A percentile compares a stretch with the other conserved stretches of the same genome.
Conservation (phyloP, 1,140 invertebrate species). For the Hermetia illucens region DNA sequence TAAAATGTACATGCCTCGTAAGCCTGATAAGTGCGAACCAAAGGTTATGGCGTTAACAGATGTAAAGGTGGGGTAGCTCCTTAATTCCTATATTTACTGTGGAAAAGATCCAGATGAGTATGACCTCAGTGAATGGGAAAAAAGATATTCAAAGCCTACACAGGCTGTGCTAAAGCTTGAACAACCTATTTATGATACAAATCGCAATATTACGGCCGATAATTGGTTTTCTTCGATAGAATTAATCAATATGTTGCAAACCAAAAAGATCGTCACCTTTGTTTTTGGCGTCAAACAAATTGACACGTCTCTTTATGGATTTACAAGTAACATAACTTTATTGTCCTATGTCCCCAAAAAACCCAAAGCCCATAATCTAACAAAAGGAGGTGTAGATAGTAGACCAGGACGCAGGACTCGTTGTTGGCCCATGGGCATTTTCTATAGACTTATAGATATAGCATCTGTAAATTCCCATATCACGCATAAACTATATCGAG, state of each 20-base stretch:
- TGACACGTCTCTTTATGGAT: no score
- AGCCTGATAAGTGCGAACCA: conserved; percentile 34
- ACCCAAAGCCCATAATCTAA: conserved; percentile 23
- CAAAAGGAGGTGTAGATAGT: conserved; percentile 34
- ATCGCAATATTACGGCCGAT: conserved; percentile 25
- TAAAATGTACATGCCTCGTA: conserved; percentile 31
- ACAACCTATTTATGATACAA: conserved; percentile 15
- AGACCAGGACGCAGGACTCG: conserved; percentile 21
- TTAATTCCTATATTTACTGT: conserved; percentile 15
- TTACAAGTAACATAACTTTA: conserved; percentile 12
- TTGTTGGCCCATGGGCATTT: conserved; percentile 20
- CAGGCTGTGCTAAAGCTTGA: conserved; percentile 17
- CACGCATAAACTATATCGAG: no score
- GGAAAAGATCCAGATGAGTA: conserved; percentile 15
- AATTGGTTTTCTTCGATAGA: conserved; percentile 30
- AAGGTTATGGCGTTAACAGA: conserved; percentile 23
- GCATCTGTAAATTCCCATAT: no score
- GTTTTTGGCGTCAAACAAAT: conserved; percentile 31
- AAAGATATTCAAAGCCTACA: conserved; percentile 12
- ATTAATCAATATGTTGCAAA: conserved; percentile 18
- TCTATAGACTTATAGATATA: conserved; percentile 18
- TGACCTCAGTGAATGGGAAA: conserved; percentile 11
- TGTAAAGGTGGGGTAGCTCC: conserved; percentile 15
- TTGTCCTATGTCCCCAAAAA: conserved; percentile 11
- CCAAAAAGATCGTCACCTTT: conserved; percentile 21